A percentile compares a stretch with the other conserved stretches of the same genome.
Evolutionary conservation across 2,888 invertebrate genomes (phyloP).

Genomic region (Endotricha flammealis): DNA sequence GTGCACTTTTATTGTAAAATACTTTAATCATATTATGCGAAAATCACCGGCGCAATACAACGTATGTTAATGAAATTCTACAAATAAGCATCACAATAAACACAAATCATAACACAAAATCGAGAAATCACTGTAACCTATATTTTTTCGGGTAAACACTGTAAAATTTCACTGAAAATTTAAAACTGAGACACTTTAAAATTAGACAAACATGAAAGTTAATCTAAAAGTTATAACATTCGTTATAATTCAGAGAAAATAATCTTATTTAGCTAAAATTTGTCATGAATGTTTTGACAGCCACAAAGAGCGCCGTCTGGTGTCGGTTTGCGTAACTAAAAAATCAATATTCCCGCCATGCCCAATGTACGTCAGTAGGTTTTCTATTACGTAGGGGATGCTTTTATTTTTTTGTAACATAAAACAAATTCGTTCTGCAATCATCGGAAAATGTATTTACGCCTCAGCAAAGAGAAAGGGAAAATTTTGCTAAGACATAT

Average conservation of each 20-base stretch:
- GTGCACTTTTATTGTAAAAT: no score
- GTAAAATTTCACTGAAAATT: neutral
- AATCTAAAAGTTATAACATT: no score
- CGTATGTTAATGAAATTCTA: neutral
- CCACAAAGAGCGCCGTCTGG: conserved; percentile 50
- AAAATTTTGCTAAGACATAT: no score
- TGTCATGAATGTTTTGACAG: conserved; percentile 47
- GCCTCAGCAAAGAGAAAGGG: no score
- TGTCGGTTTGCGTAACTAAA: conserved; percentile 28
- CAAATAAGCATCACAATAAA: neutral
- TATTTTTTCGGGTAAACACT: neutral
- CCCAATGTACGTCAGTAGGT: conserved; percentile 15
- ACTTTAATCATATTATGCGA: no score
- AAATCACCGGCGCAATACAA: conserved; percentile 26
- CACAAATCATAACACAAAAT: neutral
- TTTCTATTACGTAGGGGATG: conserved; percentile 18
- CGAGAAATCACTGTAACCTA: conserved; percentile 6
- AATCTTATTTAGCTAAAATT: neutral
- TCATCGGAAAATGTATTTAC: no score
- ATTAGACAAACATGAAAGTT: no score
- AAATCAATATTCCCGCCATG: conserved; percentile 50
- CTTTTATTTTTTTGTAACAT: neutral
- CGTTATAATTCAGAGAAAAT: no score
- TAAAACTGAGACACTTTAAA: neutral
- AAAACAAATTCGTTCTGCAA: conserved; percentile 12